These are phyloP conservation scores for Ophioninae sp. DNA, from an alignment of 2,888 invertebrate species.

Conservation along the genomic window DNA sequence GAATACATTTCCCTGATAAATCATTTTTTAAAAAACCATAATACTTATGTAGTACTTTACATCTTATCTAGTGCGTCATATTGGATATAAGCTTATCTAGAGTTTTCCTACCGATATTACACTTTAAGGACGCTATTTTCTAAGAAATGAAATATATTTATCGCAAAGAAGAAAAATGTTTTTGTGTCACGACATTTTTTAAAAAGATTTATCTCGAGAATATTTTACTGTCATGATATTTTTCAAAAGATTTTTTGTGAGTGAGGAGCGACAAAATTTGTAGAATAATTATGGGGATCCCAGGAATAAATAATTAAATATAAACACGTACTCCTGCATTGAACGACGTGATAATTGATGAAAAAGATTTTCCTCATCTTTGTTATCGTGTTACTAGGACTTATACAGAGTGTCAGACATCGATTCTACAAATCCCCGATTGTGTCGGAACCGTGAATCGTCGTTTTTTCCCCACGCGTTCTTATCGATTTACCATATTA, in stretches of 20 bases:
- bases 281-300: neutral
- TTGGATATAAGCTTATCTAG: neutral
- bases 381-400: neutral
- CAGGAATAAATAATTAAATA: neutral
- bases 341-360: neutral
- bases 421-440: conserved; percentile 3
- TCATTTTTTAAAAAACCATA: neutral
- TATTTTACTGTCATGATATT: neutral
- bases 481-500: conserved; percentile 10
- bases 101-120: neutral
- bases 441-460: conserved; percentile 1
- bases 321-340: neutral
- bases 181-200: too few species aligned
- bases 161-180: too few species aligned
- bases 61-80: neutral
- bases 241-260: neutral
- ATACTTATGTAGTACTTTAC: neutral
- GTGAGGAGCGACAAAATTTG: neutral
- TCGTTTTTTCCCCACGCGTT: conserved; percentile 17
- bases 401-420: neutral
- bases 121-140: neutral
- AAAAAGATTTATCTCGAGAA: too few species aligned
- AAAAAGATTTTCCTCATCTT: neutral
- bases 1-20: neutral
- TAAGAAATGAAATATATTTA: too few species aligned